These are phyloP conservation scores for Danio jaintianensis DNA, from an alignment of 2,797 vertebrate genomes.

Conservation along the genomic window DNA sequence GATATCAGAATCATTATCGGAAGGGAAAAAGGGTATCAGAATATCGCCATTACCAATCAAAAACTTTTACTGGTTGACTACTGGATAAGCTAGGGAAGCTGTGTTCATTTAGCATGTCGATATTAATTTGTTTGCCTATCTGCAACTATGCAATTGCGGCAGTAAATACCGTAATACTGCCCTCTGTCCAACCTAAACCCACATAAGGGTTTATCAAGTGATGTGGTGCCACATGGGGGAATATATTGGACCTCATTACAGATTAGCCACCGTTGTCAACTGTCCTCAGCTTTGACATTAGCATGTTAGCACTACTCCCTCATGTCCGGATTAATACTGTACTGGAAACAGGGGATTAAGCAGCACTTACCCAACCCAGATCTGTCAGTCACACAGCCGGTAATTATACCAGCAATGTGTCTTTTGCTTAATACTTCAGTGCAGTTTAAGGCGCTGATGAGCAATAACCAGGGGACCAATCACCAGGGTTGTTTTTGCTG, in stretches of 20 bases:
- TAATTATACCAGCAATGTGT: constrained; percentile 46
- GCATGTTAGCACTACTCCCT: constrained; percentile 46
- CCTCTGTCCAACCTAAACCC: constrained; percentile 17
- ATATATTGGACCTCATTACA: constrained; percentile 48
- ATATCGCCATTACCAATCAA: too few relatives aligned
- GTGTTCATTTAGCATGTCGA: background rate
- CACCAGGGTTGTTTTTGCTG: constrained; percentile 23
- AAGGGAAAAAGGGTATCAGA: too few relatives aligned
- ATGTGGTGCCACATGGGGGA: constrained; percentile 32
- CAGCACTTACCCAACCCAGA: constrained; percentile 43
- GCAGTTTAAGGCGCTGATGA: constrained; percentile 35
- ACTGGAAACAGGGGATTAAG: constrained; percentile 53
- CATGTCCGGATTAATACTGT: constrained; percentile 48
- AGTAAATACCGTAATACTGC: constrained; percentile 1
- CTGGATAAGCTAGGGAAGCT: too few relatives aligned
- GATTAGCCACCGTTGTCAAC: constrained; percentile 46
- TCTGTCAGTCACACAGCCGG: constrained; percentile 46
- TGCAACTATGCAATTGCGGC: constrained; percentile 19
- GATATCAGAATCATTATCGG: too few relatives aligned
- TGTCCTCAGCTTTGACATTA: constrained; percentile 51
- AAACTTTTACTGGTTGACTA: too few relatives aligned
- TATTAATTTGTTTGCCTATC: constrained; percentile 27
- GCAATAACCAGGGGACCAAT: constrained; percentile 39
- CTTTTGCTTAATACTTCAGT: constrained; percentile 45
- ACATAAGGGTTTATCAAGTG: constrained; percentile 23